A percentile compares a stretch with the other conserved stretches of the same genome.
Conservation (phyloP, 2,113 vertebrate genomes). For the Jaculus jaculus region DNA sequence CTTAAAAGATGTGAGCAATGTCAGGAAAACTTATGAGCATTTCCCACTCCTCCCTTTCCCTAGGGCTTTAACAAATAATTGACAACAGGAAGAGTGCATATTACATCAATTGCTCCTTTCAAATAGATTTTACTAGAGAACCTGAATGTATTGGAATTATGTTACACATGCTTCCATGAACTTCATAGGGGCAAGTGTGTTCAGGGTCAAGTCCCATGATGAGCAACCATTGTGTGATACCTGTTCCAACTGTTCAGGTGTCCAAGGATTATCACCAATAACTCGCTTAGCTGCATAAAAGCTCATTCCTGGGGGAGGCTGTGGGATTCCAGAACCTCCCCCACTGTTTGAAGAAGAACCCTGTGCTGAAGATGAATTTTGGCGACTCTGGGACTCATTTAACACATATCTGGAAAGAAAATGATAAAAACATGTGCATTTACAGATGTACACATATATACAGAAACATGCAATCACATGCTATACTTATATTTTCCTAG, state of each 20-base stretch:
- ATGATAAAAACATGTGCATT: conserved; percentile 8
- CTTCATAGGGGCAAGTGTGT: neutral
- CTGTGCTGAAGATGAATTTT: conserved; percentile 89
- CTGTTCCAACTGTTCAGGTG: conserved; percentile 96
- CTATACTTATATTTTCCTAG: neutral
- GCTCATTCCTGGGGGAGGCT: conserved; percentile 97
- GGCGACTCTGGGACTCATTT: conserved; percentile 94
- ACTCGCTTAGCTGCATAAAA: conserved; percentile 97
- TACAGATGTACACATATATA: neutral
- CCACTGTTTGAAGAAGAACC: conserved; percentile 84
- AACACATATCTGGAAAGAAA: conserved; percentile 91
- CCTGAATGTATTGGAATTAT: neutral
- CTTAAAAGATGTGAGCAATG: conserved; percentile 8
- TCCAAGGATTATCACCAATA: conserved; percentile 97
- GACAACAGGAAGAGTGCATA: neutral
- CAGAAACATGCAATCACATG: neutral
- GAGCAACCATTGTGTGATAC: conserved; percentile 79
- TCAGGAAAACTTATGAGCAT: neutral
- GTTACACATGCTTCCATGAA: neutral
- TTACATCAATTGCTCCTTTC: conserved; percentile 4
- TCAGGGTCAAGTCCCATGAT: neutral
- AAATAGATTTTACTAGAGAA: neutral
- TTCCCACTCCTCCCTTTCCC: conserved; percentile 64
- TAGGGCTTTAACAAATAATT: conserved; percentile 41
- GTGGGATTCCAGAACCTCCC: conserved; percentile 91